phyloP scores from a whole-genome alignment of 2,797 vertebrate genomes.

The Coregonus ussuriensis region DNA sequence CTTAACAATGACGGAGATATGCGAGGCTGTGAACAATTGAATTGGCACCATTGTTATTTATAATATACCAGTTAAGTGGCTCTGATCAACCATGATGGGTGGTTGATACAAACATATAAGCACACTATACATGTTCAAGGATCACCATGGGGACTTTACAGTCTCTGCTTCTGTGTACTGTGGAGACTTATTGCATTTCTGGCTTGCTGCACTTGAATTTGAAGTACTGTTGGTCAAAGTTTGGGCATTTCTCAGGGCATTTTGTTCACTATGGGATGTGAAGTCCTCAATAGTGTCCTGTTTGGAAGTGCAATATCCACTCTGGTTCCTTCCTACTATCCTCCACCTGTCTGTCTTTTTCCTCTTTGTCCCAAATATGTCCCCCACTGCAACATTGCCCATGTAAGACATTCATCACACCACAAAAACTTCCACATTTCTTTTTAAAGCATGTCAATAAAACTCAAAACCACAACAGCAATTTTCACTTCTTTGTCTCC shows the following conservation, averaged over 20 bases:
- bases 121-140: neutral
- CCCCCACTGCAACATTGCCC: neutral
- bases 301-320: neutral
- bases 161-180: neutral
- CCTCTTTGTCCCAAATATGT: neutral
- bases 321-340: neutral
- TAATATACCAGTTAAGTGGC: constrained; percentile 21
- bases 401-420: neutral
- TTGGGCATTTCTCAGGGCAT: neutral
- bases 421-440: neutral
- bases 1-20: constrained; percentile 39
- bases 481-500: neutral
- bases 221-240: neutral
- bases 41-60: constrained; percentile 48
- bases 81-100: constrained; percentile 43
- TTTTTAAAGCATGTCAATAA: neutral
- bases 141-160: neutral
- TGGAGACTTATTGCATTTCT: neutral
- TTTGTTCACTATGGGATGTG: neutral
- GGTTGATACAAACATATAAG: constrained; percentile 20
- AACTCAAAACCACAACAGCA: neutral
- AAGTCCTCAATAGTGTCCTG: neutral
- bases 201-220: neutral
- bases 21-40: constrained; percentile 32
- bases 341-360: neutral